Evolutionary conservation across 2,113 vertebrate species (phyloP).

Genomic region (Actenoides hombroni): DNA sequence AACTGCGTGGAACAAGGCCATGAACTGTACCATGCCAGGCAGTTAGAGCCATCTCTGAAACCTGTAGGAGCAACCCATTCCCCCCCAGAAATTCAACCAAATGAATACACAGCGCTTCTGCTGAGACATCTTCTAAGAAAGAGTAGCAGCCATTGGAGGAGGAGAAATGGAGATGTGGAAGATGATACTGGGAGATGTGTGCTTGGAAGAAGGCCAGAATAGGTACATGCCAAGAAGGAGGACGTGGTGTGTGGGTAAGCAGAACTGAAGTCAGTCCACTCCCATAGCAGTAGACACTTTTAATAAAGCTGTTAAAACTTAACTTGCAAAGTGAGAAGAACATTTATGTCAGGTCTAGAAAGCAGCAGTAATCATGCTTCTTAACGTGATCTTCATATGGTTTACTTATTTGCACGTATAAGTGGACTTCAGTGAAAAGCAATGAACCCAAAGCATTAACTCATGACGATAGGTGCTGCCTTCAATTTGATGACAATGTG

Average conservation of each 20-base stretch:
- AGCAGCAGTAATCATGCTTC: neutral
- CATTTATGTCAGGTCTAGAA: neutral
- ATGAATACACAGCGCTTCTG: neutral
- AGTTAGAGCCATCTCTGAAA: neutral
- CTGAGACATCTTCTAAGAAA: neutral
- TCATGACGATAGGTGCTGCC: neutral
- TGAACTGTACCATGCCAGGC: neutral
- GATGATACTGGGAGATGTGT: neutral
- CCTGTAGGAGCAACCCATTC: neutral
- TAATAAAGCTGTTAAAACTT: neutral
- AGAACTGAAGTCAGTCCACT: neutral
- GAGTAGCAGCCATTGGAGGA: neutral
- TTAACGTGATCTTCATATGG: neutral
- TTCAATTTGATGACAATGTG: neutral
- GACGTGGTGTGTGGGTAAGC: accelerated
- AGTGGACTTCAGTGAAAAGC: neutral
- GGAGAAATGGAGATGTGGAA: neutral
- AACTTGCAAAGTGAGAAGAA: neutral
- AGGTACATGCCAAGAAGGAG: neutral
- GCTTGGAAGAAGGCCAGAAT: neutral
- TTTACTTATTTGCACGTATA: neutral
- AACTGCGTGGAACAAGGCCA: neutral
- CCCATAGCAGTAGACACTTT: accelerated
- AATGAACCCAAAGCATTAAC: neutral
- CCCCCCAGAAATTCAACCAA: neutral